Base-by-base conservation (phyloP, 2,888 invertebrate genomes). In the Crossocerus cetratus region DNA sequence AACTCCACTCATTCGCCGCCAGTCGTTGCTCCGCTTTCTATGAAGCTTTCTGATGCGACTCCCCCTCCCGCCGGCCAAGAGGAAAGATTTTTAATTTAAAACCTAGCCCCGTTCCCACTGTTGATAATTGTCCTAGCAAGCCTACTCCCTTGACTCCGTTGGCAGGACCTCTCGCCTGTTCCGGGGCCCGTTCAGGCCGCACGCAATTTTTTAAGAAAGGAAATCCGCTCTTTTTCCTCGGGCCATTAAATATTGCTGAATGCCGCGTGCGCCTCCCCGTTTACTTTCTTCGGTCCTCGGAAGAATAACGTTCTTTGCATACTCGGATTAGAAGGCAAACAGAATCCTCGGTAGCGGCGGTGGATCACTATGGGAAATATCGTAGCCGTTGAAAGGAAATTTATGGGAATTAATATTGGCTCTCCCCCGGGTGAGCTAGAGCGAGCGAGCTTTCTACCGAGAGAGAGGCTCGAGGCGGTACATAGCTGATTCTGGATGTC, bases 381-480 rank as follows among this genome's bases (percentile, higher is more conserved):
- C 84, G 84, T 84, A 81, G 81, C 80, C 85, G 85, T 85, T 90
- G 87, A 89, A 90, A 89, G 90, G 85, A 90, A 90, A 90, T 90
- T 90, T 90, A 90, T 90, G 90, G 89, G 90, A 90, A 90, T 90
- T 90, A 90, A 90, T 90, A 90, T 90, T 86, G 88, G 89, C 86
- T 88, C 32, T 32, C 87, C 88, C 88, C 69, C 74, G 86, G 82
- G 85, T 72, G 61, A 61, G 68, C 75, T 56, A 32, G 71, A 73
- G 76, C 72, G 69, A 68, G 77, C 74, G 61, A 72, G 16, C 18
- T 58, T 20, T 13, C 23, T 43, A 63, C 5, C n/a, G n/a, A n/a
- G 65, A 16, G 14, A 56, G 49, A 72, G 65, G 70, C 14, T 43
- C 67, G 66, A 62, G 72, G 61, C 70, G 69, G 55, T 65, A 71